Conservation (phyloP, 1,140 invertebrate genomes). For the Heliconius nattereri region DNA sequence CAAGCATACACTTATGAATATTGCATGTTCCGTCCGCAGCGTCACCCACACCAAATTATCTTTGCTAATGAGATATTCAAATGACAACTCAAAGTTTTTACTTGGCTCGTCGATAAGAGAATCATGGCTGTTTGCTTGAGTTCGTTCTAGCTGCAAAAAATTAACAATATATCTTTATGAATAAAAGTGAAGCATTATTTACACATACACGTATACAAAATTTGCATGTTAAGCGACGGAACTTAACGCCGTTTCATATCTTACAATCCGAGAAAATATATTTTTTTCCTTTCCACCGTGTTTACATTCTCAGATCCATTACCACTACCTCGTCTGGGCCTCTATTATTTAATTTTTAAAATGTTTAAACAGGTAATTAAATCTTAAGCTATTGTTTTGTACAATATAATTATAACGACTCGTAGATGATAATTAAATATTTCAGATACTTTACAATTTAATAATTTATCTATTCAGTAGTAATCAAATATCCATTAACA, state of each 20-base stretch:
- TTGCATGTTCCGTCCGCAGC: slow-evolving; percentile 93
- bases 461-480: not conserved
- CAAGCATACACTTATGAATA: slow-evolving; percentile 96
- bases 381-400: too few species aligned
- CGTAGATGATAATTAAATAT: slow-evolving; percentile 40
- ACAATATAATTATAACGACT: too few species aligned
- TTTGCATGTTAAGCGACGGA: too few species aligned
- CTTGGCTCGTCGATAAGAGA: slow-evolving; percentile 63
- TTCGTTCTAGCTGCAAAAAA: slow-evolving; percentile 58
- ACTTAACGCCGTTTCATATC: too few species aligned
- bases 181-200: not conserved
- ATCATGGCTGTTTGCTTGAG: slow-evolving; percentile 58
- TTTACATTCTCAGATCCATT: too few species aligned
- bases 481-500: not conserved
- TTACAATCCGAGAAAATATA: too few species aligned
- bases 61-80: slow-evolving; percentile 97
- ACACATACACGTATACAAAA: too few species aligned
- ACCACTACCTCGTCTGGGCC: too few species aligned
- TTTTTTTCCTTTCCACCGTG: too few species aligned
- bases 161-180: not conserved
- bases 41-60: slow-evolving; percentile 96
- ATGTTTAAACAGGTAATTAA: too few species aligned
- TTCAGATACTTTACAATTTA: not conserved
- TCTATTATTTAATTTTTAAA: too few species aligned
- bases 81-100: slow-evolving; percentile 90